phyloP scores from a whole-genome alignment of 1,140 invertebrate genomes.

The Drosophila simulans region DNA sequence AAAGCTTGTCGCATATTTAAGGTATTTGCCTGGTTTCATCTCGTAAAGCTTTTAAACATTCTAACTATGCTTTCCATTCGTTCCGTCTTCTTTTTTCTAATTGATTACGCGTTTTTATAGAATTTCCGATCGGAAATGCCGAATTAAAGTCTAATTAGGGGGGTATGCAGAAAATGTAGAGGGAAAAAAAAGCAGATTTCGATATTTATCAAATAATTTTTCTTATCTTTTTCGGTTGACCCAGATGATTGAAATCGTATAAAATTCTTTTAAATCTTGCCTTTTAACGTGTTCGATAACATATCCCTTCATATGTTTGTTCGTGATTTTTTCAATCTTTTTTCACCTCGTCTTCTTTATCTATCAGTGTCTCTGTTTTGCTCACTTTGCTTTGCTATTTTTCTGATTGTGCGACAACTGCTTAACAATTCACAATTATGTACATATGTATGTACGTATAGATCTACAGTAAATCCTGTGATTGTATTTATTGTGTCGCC shows the following conservation, averaged over 20 bases:
- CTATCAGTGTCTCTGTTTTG: slow-evolving; percentile 26
- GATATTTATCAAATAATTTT: slow-evolving; percentile 5
- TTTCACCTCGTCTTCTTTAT: neutral
- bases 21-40: slow-evolving; percentile 19
- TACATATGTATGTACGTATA: slow-evolving; percentile 2
- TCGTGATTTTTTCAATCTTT: slow-evolving; percentile 8
- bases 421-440: slow-evolving; percentile 56
- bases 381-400: slow-evolving; percentile 16
- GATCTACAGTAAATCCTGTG: slow-evolving; percentile 6
- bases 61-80: slow-evolving; percentile 10
- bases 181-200: neutral
- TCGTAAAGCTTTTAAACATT: slow-evolving; percentile 29
- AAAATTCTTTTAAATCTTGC: slow-evolving; percentile 6
- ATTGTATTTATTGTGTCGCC: neutral
- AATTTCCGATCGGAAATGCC: slow-evolving; percentile 8
- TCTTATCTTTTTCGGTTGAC: slow-evolving; percentile 8
- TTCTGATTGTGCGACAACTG: slow-evolving; percentile 43
- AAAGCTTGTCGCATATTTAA: slow-evolving; percentile 41
- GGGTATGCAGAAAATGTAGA: neutral
- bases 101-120: slow-evolving; percentile 18
- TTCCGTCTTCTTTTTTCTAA: neutral
- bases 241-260: slow-evolving; percentile 16
- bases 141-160: slow-evolving; percentile 21
- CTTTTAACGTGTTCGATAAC: slow-evolving; percentile 17
- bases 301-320: slow-evolving; percentile 1